A percentile compares a stretch with the other conserved stretches of the same genome.
Conservation (phyloP, 2,113 vertebrate genomes). For the Oreamnos americanus region DNA sequence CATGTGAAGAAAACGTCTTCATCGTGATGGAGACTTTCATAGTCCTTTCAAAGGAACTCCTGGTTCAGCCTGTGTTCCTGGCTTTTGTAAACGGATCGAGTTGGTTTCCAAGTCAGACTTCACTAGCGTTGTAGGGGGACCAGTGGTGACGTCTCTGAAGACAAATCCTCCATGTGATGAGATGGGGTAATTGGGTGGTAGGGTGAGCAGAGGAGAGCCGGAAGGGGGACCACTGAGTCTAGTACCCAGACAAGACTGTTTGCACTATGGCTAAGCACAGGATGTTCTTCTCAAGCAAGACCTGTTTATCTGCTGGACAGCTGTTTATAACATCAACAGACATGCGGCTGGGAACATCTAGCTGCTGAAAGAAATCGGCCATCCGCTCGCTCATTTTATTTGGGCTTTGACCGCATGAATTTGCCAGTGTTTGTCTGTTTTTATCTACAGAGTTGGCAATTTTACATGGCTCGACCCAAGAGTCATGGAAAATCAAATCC, state of each 20-base stretch:
- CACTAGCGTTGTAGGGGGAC: background rate
- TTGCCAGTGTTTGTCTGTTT: background rate
- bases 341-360: background rate
- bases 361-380: background rate
- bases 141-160: background rate
- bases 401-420: background rate
- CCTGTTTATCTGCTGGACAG: background rate
- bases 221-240: background rate
- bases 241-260: accelerated
- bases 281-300: background rate
- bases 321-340: conserved; percentile 19
- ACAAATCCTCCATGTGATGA: accelerated
- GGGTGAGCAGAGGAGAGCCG: background rate
- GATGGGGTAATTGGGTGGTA: accelerated
- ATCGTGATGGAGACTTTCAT: accelerated
- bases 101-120: background rate
- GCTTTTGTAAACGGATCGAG: background rate
- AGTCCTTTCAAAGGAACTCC: background rate
- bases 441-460: background rate
- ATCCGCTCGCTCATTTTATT: accelerated
- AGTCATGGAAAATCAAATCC: background rate
- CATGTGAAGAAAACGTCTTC: background rate
- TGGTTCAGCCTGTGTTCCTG: background rate
- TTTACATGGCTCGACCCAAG: background rate
- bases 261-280: background rate